Conservation (phyloP, 2,797 vertebrate genomes). For the Otolemur crassicaudatus region DNA sequence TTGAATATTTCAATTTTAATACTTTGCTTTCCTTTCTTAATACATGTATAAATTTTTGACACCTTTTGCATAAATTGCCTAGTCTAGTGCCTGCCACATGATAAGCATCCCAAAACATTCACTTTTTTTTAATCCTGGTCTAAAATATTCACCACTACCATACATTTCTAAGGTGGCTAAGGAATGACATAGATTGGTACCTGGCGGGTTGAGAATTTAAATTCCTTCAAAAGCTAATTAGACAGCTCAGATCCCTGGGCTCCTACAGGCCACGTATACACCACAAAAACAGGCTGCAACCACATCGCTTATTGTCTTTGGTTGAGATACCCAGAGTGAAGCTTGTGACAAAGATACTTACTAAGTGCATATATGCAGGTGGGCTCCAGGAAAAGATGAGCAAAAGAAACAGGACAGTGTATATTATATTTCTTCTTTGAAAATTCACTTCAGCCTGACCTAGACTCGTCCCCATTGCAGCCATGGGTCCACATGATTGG, state of each 20-base stretch:
- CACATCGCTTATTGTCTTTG: not conserved
- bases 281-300: not conserved
- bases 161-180: not conserved
- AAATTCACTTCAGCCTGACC: not conserved
- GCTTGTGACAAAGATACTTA: not conserved
- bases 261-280: fast-evolving
- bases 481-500: not conserved
- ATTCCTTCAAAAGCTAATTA: not conserved
- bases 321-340: not conserved
- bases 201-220: not conserved
- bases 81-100: not conserved
- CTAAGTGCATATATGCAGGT: not conserved
- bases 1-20: no score
- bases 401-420: not conserved
- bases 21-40: no score
- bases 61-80: not conserved
- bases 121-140: not conserved
- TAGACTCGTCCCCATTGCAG: not conserved
- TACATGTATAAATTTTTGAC: no score
- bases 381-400: not conserved
- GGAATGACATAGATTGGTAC: not conserved
- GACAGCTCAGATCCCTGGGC: not conserved
- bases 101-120: not conserved
- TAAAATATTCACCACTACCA: not conserved
- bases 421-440: not conserved